Evolutionary conservation across 2,113 vertebrate species (phyloP).

Genomic region (Gavia stellata): DNA sequence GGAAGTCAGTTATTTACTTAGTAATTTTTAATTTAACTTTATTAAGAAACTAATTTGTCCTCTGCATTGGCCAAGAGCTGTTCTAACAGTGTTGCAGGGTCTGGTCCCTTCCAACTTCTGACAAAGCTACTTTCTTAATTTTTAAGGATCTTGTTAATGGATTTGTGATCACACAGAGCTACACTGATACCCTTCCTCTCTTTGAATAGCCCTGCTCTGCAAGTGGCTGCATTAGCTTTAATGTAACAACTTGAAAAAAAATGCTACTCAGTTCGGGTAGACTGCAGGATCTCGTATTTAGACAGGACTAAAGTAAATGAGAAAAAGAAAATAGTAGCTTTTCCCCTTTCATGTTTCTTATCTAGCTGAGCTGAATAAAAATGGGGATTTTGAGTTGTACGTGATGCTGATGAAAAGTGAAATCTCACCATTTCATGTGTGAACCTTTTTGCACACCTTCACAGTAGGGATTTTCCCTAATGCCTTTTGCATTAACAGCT

Average conservation of each 20-base stretch:
- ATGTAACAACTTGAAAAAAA: background rate
- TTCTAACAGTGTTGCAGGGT: background rate
- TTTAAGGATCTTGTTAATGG: background rate
- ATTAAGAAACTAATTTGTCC: background rate
- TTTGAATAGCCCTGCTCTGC: background rate
- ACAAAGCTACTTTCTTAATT: background rate
- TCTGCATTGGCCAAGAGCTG: background rate
- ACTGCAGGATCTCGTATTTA: background rate
- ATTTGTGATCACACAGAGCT: background rate
- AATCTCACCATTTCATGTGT: constrained; percentile 12
- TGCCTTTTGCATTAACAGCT: constrained; percentile 39
- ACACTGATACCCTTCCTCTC: background rate
- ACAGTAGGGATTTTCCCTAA: constrained; percentile 47
- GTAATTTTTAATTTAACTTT: background rate
- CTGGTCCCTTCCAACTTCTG: background rate
- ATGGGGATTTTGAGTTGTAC: background rate
- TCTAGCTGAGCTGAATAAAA: constrained; percentile 1
- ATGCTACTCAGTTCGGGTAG: background rate
- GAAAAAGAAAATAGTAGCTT: background rate
- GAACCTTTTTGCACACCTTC: constrained; percentile 37
- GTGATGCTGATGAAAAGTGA: constrained; percentile 31
- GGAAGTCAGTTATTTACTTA: background rate
- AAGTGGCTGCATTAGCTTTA: constrained; percentile 10
- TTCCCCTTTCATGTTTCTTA: constrained; percentile 4
- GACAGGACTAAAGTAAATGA: background rate